Evolutionary conservation across 2,888 invertebrate species (phyloP), one percentile per base, ranked within the genome.

Genomic region (Luperina testacea): DNA sequence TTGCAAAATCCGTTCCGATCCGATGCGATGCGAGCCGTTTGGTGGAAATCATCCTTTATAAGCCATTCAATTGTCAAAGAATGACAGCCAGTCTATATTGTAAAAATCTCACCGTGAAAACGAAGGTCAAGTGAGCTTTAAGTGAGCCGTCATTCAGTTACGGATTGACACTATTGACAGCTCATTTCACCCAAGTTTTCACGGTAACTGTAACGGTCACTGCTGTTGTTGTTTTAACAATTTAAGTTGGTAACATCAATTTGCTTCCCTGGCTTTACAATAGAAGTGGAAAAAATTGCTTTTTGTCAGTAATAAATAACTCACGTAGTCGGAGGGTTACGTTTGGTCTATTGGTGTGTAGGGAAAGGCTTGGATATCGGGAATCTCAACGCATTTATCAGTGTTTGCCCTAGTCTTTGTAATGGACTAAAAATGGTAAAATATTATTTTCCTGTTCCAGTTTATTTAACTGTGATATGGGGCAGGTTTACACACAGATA

Each of bases 301-400:
- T 11, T 63, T 63, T 68, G 7, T 63, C 38, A 65, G 45, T 45
- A 64, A 77, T 78, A 78, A 73, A 83, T 86, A 73, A 78, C 63
- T 86, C 53, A 64, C 15, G 24, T 24, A 32, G 78, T 67, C 51
- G 51, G 64, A 11, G 57, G n/a, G 42, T 27, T 17, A 57, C 32
- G 57, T 20, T 48, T 63, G 64, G 75, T 68, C 67, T 73, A 17
- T 48, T 63, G 64, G 75, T 68, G 63, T 73, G 17, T 13, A 15
- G 75, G 75, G 83, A 72, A 32, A 48, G n/a, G 24, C 32, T 71
- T 24, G 51, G 45, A 53, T 77, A 75, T 72, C 38, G 42, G 68
- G 27, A 64, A 82, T 73, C n/a, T 78, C 53, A n/a, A n/a, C 51
- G 51, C 42, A 70, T 81, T 81, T 70, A 72, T 85, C 69, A 72